Evolutionary conservation across 1,140 invertebrate species (phyloP), one percentile per base, ranked within the genome.

Genomic region (Drosophila nebulosa): DNA sequence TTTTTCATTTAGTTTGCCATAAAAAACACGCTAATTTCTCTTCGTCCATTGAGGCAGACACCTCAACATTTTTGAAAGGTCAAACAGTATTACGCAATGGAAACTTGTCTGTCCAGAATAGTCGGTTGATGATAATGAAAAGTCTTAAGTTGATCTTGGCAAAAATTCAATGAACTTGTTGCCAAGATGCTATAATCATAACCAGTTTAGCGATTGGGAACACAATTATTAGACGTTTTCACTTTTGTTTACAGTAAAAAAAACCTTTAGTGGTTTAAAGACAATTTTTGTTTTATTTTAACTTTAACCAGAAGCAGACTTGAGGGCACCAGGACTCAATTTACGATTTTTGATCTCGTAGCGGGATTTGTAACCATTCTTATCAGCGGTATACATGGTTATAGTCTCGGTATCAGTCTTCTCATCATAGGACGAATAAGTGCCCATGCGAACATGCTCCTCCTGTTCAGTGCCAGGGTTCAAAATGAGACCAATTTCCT

Each of bases 361-460:
- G 12, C 80, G 77, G 0, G 90, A 32, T 59, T 89, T 86, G 64
- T 91, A 91, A 52, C 90, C 90, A 75, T 91, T 72, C 55, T 91
- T 91, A 27, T 91, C 90, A 51, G 90, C 90, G 0, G 90, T 91
- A 62, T 91, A 91, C 80, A 90, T 90, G 18, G 84, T 86, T 3
- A 79, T 74, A 32, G 89, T 79, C 1, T 90, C 86, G 18, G 64
- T 91, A 21, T 90, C 77, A 46, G 89, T 90, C 52, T 91, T 91
- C 57, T 89, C 80, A 71, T 90, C 86, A 2, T 79, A 77, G 0
- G 56, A 52, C 12, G 78, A 60, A 56, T 90, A 89, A 18, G 70
- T 58, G 50, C 90, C 90, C 86, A 91, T 90, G 3, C 90, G 88
- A 4, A 91, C 90, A n/a, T 91, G 69, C 26, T 91, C 64, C 53